These are phyloP conservation scores for Hyles lineata DNA, from an alignment of 2,888 invertebrate genomes.

Conservation along the genomic window DNA sequence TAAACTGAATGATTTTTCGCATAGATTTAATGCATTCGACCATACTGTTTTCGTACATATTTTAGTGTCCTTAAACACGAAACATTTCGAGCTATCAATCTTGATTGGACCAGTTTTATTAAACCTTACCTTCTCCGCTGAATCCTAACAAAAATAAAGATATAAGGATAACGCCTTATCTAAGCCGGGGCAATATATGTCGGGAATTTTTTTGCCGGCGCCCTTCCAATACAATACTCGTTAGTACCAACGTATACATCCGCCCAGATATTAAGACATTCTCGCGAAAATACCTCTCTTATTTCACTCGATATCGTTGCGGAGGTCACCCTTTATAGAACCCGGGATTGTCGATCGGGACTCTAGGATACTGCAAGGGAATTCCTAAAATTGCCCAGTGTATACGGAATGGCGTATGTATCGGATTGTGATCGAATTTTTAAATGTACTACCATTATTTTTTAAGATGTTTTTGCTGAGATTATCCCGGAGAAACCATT, in stretches of 20 bases:
- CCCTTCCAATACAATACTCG: conserved; percentile 23
- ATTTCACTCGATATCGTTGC: conserved; percentile 38
- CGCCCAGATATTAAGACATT: conserved; percentile 45
- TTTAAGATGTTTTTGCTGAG: neutral
- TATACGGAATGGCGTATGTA: conserved; percentile 22
- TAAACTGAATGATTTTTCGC: neutral
- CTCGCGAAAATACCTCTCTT: conserved; percentile 43
- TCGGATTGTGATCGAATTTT: neutral
- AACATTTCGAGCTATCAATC: neutral
- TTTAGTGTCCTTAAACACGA: too few species aligned
- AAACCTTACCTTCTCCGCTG: neutral
- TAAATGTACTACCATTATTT: too few species aligned
- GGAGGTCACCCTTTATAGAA: conserved; percentile 41
- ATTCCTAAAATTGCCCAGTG: conserved; percentile 41
- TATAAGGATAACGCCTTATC: conserved; percentile 39
- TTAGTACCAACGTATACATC: conserved; percentile 22
- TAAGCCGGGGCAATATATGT: conserved; percentile 39
- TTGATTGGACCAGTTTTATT: neutral
- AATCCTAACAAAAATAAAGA: conserved; percentile 40
- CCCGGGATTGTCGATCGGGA: conserved; percentile 37
- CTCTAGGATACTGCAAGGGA: conserved; percentile 19
- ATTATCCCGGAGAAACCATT: neutral
- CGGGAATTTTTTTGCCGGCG: conserved; percentile 13
- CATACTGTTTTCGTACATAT: neutral
- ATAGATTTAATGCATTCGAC: neutral